phyloP scores from a whole-genome alignment of 2,797 vertebrate species.

The Manis javanica region DNA sequence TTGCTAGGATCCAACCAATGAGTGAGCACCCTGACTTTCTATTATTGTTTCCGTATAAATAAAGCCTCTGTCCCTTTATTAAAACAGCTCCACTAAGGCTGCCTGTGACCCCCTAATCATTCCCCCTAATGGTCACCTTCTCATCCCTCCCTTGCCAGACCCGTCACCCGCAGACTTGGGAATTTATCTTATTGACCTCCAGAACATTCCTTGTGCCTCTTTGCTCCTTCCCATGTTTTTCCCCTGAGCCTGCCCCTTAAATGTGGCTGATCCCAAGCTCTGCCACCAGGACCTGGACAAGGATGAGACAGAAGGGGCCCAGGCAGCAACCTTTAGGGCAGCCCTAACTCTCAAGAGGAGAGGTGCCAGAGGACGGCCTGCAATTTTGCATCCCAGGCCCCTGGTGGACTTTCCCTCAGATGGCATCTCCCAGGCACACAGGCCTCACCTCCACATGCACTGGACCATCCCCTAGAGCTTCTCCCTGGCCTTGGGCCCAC shows the following conservation, averaged over 20 bases:
- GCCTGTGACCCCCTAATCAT: rapidly evolving
- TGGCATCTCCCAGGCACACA: rapidly evolving
- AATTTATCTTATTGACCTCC: neutral
- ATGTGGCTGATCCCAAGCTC: too few species aligned
- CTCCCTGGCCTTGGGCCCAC: neutral
- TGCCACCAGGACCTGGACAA: neutral
- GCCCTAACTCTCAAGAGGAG: rapidly evolving
- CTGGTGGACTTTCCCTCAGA: neutral
- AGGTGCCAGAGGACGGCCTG: neutral
- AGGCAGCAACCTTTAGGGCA: neutral
- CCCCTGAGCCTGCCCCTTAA: neutral
- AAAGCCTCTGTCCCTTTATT: neutral
- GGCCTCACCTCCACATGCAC: neutral
- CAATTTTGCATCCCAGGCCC: neutral
- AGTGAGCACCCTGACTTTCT: slow-evolving; percentile 53
- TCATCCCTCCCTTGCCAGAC: neutral
- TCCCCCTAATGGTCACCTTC: neutral
- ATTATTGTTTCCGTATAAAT: neutral
- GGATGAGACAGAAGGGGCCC: neutral
- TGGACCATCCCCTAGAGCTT: neutral
- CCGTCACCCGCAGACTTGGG: neutral
- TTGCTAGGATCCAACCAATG: slow-evolving; percentile 67
- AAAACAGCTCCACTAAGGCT: neutral
- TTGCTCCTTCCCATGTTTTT: neutral
- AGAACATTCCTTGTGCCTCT: neutral